phyloP scores from a whole-genome alignment of 2,113 vertebrate genomes.

The Sorex fumeus region DNA sequence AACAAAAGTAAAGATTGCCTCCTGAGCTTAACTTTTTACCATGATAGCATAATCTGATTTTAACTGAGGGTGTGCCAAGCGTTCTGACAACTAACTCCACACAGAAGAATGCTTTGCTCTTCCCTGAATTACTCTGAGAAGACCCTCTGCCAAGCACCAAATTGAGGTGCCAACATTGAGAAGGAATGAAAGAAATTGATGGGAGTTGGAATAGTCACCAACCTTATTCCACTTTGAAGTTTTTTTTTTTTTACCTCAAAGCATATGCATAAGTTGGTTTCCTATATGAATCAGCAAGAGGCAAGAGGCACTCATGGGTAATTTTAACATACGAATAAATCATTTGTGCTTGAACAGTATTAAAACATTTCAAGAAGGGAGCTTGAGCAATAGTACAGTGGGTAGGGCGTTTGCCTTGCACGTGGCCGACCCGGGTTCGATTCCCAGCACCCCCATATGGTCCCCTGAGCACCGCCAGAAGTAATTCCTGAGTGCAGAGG shows the following conservation, averaged over 20 bases:
- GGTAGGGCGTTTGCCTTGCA: no score
- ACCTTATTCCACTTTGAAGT: neutral
- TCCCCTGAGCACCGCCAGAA: no score
- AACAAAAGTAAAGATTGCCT: constrained; percentile 10
- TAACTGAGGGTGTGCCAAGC: neutral
- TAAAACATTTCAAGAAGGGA: neutral
- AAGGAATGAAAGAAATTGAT: constrained; percentile 22
- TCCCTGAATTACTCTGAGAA: neutral
- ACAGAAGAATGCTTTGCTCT: constrained; percentile 24
- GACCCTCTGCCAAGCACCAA: neutral
- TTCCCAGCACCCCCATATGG: no score
- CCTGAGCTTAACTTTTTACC: constrained; percentile 48
- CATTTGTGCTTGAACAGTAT: constrained; percentile 12
- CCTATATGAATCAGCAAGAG: neutral
- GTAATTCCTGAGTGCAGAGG: no score
- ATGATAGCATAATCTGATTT: neutral
- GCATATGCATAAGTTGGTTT: neutral
- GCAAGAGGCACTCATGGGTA: neutral
- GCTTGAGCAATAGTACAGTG: no score
- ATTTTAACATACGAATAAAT: neutral
- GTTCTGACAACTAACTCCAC: constrained; percentile 21
- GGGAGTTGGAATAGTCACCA: neutral
- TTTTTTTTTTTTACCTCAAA: neutral
- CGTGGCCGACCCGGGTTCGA: no score
- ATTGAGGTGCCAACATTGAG: neutral